Conservation (phyloP, 2,797 vertebrate species). For the Thripadectes ignobilis region DNA sequence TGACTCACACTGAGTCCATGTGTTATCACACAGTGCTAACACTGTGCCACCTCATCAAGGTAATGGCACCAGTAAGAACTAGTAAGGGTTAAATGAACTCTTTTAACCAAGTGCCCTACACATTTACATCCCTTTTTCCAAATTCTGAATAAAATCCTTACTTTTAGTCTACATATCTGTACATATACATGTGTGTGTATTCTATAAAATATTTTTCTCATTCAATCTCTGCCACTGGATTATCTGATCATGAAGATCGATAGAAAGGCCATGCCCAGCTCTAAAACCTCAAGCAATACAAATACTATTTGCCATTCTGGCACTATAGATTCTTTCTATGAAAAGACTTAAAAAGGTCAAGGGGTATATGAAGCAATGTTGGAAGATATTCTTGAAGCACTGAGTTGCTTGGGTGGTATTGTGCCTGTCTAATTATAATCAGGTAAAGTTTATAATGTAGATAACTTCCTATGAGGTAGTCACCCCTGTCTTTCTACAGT, state of each 20-base stretch:
- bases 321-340: not conserved
- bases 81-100: not conserved
- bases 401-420: not conserved
- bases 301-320: not conserved
- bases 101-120: not conserved
- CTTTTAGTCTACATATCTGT: not conserved
- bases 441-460: not conserved
- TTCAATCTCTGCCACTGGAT: not conserved
- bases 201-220: not conserved
- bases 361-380: not conserved
- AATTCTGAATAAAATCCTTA: not conserved
- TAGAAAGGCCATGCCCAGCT: not conserved
- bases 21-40: not conserved
- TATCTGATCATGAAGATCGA: not conserved
- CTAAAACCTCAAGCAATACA: not conserved
- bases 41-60: not conserved
- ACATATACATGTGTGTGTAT: fast-evolving
- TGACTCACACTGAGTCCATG: not conserved
- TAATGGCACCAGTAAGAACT: not conserved
- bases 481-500: not conserved
- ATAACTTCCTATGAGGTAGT: not conserved
- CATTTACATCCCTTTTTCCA: not conserved
- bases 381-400: not conserved
- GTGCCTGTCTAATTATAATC: not conserved
- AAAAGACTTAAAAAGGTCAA: not conserved